Percentiles rank a stretch among this genome's conserved stretches.
Conservation (phyloP, 1,140 invertebrate genomes). For the Musca vetustissima region DNA sequence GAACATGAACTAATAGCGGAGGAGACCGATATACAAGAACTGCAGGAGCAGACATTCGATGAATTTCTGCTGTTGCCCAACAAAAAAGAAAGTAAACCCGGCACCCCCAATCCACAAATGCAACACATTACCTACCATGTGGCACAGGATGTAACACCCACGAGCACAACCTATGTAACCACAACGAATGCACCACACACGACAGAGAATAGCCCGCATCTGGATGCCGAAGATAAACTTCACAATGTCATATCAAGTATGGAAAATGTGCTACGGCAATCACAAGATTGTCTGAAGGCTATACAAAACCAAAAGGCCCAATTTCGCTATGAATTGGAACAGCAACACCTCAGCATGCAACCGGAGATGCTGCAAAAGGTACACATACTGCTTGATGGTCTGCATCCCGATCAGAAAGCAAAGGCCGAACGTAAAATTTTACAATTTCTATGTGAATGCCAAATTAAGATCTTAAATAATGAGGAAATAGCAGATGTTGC, state of each 20-base stretch:
- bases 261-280: constrained; percentile 45
- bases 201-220: neutral
- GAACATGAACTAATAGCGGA: neutral
- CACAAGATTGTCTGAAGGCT: constrained; percentile 39
- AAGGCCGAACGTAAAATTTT: constrained; percentile 46
- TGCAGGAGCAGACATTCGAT: constrained; percentile 5
- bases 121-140: constrained; percentile 8
- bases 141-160: neutral
- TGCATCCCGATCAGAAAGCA: constrained; percentile 30
- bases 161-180: neutral
- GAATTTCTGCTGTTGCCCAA: constrained; percentile 10
- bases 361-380: constrained; percentile 38
- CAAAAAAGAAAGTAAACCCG: neutral
- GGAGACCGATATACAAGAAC: neutral
- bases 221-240: constrained; percentile 34
- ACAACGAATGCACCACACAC: neutral
- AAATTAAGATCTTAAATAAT: constrained; percentile 46
- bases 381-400: constrained; percentile 43
- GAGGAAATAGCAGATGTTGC: constrained; percentile 45
- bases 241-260: constrained; percentile 43
- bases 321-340: constrained; percentile 31
- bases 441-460: constrained; percentile 49
- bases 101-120: neutral
- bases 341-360: constrained; percentile 18
- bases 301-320: constrained; percentile 29